Conservation (phyloP, 2,888 invertebrate genomes). For the Hirtodrosophila alboralis region DNA sequence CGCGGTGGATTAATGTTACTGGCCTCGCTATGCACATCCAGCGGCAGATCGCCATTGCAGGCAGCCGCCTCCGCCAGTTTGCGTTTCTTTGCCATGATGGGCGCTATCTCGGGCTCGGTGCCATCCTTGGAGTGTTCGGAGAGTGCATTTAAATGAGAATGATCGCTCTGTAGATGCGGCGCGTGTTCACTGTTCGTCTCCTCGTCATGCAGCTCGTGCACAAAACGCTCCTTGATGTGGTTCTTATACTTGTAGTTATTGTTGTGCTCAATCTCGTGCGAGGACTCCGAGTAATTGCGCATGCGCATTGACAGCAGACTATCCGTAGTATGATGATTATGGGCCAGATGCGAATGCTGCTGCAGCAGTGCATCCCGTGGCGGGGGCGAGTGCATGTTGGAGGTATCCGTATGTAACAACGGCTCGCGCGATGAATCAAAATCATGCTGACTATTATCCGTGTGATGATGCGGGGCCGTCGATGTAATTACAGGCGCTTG, state of each 20-base stretch:
- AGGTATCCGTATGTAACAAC: slow-evolving; percentile 81
- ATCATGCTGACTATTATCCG: slow-evolving; percentile 83
- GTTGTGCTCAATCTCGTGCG: slow-evolving; percentile 84
- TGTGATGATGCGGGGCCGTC: slow-evolving; percentile 83
- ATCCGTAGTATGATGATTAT: slow-evolving; percentile 75
- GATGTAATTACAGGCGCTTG: slow-evolving; percentile 84
- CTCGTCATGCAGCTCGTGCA: slow-evolving; percentile 85
- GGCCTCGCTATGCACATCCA: slow-evolving; percentile 51
- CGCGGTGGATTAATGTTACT: slow-evolving; percentile 41
- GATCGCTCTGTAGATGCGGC: slow-evolving; percentile 80
- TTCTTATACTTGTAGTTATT: slow-evolving; percentile 96
- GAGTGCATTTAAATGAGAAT: slow-evolving; percentile 80
- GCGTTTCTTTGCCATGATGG: slow-evolving; percentile 82
- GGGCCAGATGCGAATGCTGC: slow-evolving; percentile 62
- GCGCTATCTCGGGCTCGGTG: slow-evolving; percentile 82
- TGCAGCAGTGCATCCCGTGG: slow-evolving; percentile 73
- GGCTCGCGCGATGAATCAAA: slow-evolving; percentile 83
- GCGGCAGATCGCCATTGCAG: slow-evolving; percentile 46
- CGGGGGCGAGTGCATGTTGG: slow-evolving; percentile 82
- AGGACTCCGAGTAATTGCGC: slow-evolving; percentile 84
- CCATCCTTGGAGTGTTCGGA: slow-evolving; percentile 83
- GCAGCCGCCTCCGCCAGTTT: slow-evolving; percentile 76
- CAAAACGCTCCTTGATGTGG: slow-evolving; percentile 95
- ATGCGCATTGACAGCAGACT: slow-evolving; percentile 79
- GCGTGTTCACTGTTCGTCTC: slow-evolving; percentile 84